Evolutionary conservation across 1,140 invertebrate genomes (phyloP), one percentile per base, ranked within the genome.

Genomic region (Stegodyphus mimosarum): DNA sequence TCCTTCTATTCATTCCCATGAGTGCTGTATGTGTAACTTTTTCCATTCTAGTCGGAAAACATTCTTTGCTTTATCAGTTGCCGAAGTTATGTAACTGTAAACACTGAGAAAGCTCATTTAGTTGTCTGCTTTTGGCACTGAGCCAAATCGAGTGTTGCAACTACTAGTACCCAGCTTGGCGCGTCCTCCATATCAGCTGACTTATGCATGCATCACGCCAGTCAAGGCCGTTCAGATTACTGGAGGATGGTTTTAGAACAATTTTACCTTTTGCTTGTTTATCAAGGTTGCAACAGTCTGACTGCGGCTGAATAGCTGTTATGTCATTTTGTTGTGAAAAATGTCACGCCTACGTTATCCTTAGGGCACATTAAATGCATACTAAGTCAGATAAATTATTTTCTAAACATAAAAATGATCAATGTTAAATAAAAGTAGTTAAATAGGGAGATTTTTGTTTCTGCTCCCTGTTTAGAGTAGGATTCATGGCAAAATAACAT

Each of bases 151-250:
- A 49, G n/a, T 11, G 18, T 49, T 80, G 77, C 64, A 80, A 80
- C 77, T 80, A 80, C 77, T 80, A 49, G 77, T 80, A 80, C 77
- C 9, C 64, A 67, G 64, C 17, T 7, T 67, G 64, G 64, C 64
- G 64, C 64, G 77, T 80, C 67, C 77, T 78, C 64, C 60, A 52
- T 80, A 53, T 80, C 77, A 80, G 77, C 77, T 80, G 77, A 80
- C 77, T 80, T 80, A 80, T 78, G 77, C 52, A 80, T 80, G 76
- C 66, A 78, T 78, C 76, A 78, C 66, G 50, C 52, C 77, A 80
- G 77, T 80, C 77, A 80, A 80, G 77, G 77, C 64, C 77, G 77
- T 80, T 80, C 77, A 80, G 77, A 80, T 70, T 71, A 71, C 48
- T 53, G 33, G 33, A 80, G 66, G 77, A 78, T 78, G 77, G 77